Evolutionary conservation across 2,797 vertebrate genomes (phyloP).

Genomic region (Rhinophrynus dorsalis): DNA sequence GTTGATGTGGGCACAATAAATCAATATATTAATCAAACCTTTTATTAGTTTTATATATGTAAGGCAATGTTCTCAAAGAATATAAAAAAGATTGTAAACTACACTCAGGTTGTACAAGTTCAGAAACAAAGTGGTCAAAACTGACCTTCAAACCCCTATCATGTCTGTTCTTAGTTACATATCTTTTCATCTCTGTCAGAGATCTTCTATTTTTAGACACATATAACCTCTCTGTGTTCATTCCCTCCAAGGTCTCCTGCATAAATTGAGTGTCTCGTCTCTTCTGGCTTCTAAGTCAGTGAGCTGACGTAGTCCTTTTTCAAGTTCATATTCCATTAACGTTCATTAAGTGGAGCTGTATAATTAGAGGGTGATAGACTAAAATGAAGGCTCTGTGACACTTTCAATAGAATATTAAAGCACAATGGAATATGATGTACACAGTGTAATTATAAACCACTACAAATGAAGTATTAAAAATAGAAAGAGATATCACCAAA

Average conservation of each 20-base stretch:
- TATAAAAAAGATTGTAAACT: too few species aligned
- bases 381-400: conserved; percentile 34
- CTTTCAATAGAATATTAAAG: conserved; percentile 46
- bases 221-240: conserved; percentile 40
- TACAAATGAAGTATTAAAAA: conserved; percentile 23
- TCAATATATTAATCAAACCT: too few species aligned
- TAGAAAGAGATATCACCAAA: conserved; percentile 18
- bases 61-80: too few species aligned
- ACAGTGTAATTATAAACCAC: conserved; percentile 33
- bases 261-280: conserved; percentile 46
- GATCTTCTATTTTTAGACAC: conserved; percentile 45
- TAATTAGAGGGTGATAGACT: conserved; percentile 46
- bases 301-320: conserved; percentile 39
- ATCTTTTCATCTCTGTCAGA: conserved; percentile 48
- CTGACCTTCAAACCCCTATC: conserved; percentile 44
- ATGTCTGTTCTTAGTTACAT: conserved; percentile 40
- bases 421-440: conserved; percentile 33
- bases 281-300: conserved; percentile 37
- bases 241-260: conserved; percentile 47
- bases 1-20: too few species aligned
- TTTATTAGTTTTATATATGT: too few species aligned
- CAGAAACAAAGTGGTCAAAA: conserved; percentile 23
- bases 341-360: conserved; percentile 44
- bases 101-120: not conserved
- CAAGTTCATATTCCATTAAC: conserved; percentile 48